Conservation (phyloP, 2,797 vertebrate genomes). For the Chromobotia macracanthus region DNA sequence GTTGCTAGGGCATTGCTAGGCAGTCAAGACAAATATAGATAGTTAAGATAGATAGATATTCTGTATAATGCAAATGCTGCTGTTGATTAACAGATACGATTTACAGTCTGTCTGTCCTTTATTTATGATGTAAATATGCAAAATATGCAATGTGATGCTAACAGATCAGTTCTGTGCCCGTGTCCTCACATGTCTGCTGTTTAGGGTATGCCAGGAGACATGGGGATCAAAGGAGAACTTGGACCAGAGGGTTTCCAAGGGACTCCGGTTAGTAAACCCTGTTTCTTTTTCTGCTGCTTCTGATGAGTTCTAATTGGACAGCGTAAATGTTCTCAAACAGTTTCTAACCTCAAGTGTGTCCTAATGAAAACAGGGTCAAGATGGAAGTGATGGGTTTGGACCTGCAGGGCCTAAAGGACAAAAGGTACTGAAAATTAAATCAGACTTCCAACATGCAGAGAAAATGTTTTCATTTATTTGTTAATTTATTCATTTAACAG, state of each 20-base stretch:
- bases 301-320: not conserved
- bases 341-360: not conserved
- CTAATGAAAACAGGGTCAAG: conserved; percentile 74
- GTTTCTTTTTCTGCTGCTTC: not conserved
- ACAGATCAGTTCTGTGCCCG: not conserved
- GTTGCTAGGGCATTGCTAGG: too few species aligned
- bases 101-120: too few species aligned
- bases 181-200: not conserved
- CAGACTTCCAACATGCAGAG: not conserved
- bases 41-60: too few species aligned
- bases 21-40: too few species aligned
- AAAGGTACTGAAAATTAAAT: conserved; percentile 73
- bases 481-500: too few species aligned
- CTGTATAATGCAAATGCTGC: too few species aligned
- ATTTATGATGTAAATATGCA: too few species aligned
- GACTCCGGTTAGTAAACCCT: conserved; percentile 70
- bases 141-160: too few species aligned
- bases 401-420: conserved; percentile 74
- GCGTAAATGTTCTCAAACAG: not conserved
- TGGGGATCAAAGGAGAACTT: conserved; percentile 69
- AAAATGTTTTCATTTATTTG: too few species aligned
- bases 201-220: conserved; percentile 82
- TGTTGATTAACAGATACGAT: too few species aligned
- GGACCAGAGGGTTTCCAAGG: conserved; percentile 80
- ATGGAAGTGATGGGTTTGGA: conserved; percentile 78